Evolutionary conservation across 1,140 invertebrate species (phyloP), one percentile per base, ranked within the genome.

Genomic region (Amyelois transitella): DNA sequence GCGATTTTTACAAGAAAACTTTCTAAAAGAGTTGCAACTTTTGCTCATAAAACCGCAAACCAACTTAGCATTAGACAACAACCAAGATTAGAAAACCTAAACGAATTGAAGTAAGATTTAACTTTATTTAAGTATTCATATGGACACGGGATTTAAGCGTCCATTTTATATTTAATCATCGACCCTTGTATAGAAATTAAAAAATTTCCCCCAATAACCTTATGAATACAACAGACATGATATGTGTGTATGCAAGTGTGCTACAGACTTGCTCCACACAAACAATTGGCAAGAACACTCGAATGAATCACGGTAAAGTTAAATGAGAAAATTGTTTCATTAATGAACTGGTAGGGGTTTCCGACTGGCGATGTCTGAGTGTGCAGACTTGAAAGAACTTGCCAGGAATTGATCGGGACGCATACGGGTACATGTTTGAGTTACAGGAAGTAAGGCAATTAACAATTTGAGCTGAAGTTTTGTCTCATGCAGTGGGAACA

Each of bases 291-390:
- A 38, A 38, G 32, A 38, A 38, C 1, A 38, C 32, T 38, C 32
- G 32, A 38, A 38, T 38, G 45, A 20, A 20, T 20, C 45, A 48
- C 18, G 20, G 25, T 19, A 59, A 55, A 53, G 50, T 48, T 48
- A 38, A 58, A 60, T 58, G 22, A 64, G 54, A 43, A 64, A 55
- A 64, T 60, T 54, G 51, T 54, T 59, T 55, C 57, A 56, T 49
- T 55, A 58, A 60, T 45, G 50, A 58, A 48, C 38, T 45, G 49
- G 44, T 19, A 43, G 43, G 53, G 48, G 55, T 53, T 8, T 38
- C 19, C 19, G 21, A 48, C 19, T 48, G 19, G 20, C 19, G 19
- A 20, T 19, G 45, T 48, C 45, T 48, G 45, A 48, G 12, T 48
- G 19, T 38, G 32, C 17, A 14, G 32, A 38, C 32, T 38, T 38